Evolutionary conservation across 1,140 invertebrate genomes (phyloP).

Genomic region (Hesperophylax magnus): DNA sequence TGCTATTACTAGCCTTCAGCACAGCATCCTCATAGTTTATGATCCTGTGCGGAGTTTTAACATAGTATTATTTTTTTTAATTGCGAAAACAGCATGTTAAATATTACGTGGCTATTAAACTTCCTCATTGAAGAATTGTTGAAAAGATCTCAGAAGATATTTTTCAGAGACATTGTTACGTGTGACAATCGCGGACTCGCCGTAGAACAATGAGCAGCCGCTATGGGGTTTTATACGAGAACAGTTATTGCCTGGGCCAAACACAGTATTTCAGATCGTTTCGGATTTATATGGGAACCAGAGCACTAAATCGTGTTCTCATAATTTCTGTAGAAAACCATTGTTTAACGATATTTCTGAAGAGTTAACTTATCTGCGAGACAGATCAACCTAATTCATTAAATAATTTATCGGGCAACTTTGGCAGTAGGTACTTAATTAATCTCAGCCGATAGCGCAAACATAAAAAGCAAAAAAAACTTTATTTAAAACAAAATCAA

Average conservation of each 20-base stretch:
- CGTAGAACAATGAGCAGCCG: background rate
- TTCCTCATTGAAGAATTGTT: background rate
- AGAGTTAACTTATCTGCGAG: no score
- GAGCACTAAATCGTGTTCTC: conserved; percentile 16
- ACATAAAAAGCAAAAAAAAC: no score
- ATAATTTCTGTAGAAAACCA: background rate
- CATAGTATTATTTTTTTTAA: no score
- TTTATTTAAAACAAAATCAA: no score
- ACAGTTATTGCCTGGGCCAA: conserved; percentile 20
- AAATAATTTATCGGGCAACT: no score
- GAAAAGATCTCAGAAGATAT: background rate
- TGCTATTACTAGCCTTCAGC: no score
- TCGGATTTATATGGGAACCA: conserved; percentile 9
- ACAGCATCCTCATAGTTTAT: no score
- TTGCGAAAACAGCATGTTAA: no score
- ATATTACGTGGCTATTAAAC: background rate
- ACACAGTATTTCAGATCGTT: background rate
- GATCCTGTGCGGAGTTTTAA: no score
- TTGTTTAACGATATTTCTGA: background rate
- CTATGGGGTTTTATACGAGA: background rate
- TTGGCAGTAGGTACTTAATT: no score
- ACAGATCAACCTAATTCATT: no score
- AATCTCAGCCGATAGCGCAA: no score
- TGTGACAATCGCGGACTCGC: background rate
- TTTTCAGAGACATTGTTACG: background rate